phyloP scores from a whole-genome alignment of 2,797 vertebrate genomes.

The Tragopan temminckii region DNA sequence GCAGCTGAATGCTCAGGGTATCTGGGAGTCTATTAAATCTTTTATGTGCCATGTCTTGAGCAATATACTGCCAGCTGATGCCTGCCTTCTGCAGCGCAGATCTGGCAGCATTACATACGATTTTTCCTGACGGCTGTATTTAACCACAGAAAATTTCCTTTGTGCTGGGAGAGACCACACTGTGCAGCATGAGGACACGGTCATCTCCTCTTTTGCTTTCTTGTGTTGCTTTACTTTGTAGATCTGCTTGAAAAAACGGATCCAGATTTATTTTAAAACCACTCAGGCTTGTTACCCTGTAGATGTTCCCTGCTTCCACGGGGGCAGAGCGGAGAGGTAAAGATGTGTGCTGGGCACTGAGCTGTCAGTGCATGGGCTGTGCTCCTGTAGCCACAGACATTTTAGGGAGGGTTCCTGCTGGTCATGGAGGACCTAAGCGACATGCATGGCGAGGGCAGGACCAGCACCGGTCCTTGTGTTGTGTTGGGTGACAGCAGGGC shows the following conservation, averaged over 20 bases:
- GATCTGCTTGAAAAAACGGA: background rate
- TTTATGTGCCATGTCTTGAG: constrained; percentile 46
- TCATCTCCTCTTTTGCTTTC: background rate
- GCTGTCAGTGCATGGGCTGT: accelerated
- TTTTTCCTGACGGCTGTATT: constrained; percentile 28
- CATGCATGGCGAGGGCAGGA: accelerated
- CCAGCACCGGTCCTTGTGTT: accelerated
- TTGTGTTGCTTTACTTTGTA: accelerated
- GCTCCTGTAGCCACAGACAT: accelerated
- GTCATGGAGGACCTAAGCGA: accelerated
- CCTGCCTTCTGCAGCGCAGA: constrained; percentile 13
- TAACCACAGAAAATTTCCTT: background rate
- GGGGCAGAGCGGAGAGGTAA: background rate
- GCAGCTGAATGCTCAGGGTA: background rate
- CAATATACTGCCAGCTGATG: constrained; percentile 49
- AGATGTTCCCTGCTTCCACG: background rate
- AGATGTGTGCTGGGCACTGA: accelerated
- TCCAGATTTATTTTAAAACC: background rate
- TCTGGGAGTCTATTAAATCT: constrained; percentile 37
- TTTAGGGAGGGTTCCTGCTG: accelerated
- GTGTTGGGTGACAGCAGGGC: accelerated
- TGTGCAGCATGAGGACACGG: background rate
- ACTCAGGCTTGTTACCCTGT: background rate
- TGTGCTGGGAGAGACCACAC: background rate
- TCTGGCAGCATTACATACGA: constrained; percentile 12